These are phyloP conservation scores for Kryptolebias marmoratus DNA, from an alignment of 2,113 vertebrate genomes.

Conservation along the genomic window DNA sequence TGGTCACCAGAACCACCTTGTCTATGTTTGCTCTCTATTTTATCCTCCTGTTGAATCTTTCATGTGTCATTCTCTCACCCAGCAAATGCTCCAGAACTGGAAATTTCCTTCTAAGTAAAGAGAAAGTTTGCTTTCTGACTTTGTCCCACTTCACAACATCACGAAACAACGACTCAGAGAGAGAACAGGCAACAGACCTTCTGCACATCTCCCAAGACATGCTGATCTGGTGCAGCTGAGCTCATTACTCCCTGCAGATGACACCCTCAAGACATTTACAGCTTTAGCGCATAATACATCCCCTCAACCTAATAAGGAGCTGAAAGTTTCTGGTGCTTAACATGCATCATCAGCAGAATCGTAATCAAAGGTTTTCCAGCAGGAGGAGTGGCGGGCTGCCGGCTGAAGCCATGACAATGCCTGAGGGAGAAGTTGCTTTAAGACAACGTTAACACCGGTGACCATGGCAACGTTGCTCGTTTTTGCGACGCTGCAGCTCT, in stretches of 20 bases:
- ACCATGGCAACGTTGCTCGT: conserved; percentile 21
- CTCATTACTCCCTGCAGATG: conserved; percentile 45
- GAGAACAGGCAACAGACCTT: conserved; percentile 4
- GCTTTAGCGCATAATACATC: conserved; percentile 30
- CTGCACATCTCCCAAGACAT: conserved; percentile 11
- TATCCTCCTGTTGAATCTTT: not conserved
- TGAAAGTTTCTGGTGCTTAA: conserved; percentile 10
- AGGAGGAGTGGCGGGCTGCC: not conserved
- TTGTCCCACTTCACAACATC: not conserved
- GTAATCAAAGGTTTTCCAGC: conserved; percentile 3
- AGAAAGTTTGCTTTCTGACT: conserved; percentile 1
- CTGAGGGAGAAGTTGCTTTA: not conserved
- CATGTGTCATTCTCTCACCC: conserved; percentile 4
- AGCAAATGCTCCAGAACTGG: not conserved
- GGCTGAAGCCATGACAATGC: not conserved
- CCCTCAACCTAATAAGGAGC: conserved; percentile 20
- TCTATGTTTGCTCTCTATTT: conserved; percentile 4
- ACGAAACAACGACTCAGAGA: conserved; percentile 9
- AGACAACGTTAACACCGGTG: conserved; percentile 19
- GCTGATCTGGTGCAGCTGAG: conserved; percentile 1
- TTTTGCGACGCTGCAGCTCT: not conserved
- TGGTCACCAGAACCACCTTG: not conserved
- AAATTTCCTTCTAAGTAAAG: conserved; percentile 22
- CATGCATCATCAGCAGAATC: conserved; percentile 29
- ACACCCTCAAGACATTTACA: conserved; percentile 10